Percentiles rank a stretch among this genome's conserved stretches.
phyloP scores from a whole-genome alignment of 2,888 invertebrate genomes.

The Nephrocerus scutellatus region DNA sequence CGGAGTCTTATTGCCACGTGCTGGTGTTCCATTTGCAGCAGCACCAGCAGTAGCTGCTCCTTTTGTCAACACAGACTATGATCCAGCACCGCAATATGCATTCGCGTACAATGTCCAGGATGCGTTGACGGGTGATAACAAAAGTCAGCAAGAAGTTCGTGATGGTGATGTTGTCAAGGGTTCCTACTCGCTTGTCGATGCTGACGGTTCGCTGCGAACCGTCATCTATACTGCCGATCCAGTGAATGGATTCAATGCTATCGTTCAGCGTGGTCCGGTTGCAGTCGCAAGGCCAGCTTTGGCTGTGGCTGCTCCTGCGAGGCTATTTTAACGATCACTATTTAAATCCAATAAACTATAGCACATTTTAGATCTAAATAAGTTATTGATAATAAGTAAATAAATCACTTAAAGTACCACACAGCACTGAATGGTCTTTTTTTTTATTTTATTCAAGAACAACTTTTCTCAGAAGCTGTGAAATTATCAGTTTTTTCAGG shows the following conservation, averaged over 20 bases:
- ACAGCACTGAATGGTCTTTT: too few species aligned
- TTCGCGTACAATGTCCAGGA: slow-evolving; percentile 65
- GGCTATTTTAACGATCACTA: too few species aligned
- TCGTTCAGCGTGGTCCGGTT: slow-evolving; percentile 56
- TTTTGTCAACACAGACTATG: slow-evolving; percentile 30
- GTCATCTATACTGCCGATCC: slow-evolving; percentile 42
- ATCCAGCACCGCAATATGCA: slow-evolving; percentile 55
- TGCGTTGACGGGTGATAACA: slow-evolving; percentile 56
- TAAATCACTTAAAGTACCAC: too few species aligned
- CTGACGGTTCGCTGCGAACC: slow-evolving; percentile 39
- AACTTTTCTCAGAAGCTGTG: too few species aligned
- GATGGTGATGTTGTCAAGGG: slow-evolving; percentile 57
- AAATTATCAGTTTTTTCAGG: too few species aligned
- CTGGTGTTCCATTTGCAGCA: slow-evolving; percentile 25
- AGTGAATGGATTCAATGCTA: slow-evolving; percentile 41
- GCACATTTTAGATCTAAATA: too few species aligned
- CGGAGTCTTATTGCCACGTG: slow-evolving; percentile 24
- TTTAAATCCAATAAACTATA: too few species aligned
- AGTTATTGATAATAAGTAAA: too few species aligned
- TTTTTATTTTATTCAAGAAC: too few species aligned
- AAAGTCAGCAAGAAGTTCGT: slow-evolving; percentile 52
- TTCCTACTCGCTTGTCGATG: slow-evolving; percentile 39
- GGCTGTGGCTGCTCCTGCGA: slow-evolving; percentile 24
- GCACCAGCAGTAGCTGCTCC: slow-evolving; percentile 25
- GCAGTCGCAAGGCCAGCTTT: slow-evolving; percentile 29